Base-by-base conservation (phyloP, 2,797 vertebrate species). In the Spondyliosoma cantharus region DNA sequence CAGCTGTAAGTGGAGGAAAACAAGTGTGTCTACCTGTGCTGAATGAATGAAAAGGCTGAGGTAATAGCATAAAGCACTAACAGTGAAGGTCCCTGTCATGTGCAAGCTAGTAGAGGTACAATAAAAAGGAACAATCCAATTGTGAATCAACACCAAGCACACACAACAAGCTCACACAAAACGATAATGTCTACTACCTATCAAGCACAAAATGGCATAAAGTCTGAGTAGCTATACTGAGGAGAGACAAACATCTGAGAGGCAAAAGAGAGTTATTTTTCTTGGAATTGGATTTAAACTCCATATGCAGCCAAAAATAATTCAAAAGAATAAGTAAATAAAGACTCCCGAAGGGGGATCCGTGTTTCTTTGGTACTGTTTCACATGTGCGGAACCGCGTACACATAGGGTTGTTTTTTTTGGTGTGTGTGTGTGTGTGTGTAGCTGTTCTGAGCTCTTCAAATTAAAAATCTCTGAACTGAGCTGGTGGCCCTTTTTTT, bases 21-120 rank as follows among this genome's bases (percentile, higher is more conserved):
- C 15, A 72, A 37, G 8, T 37, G 37, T 48, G 27, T 59, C 17
- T 32, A 25, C 32, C 60, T 22, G 52, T 74, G 32, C 3, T 32
- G 48, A 65, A 71, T 52, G 9, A 66, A 71, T 67, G 24, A 48
- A 25, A 58, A 58, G 22, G 11, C 22, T 54, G 52, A 24, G 11
- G 22, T 15, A 14, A 15, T 15, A 16, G 9, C 53, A 64, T 52
- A 29, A 63, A 20, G 19, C 63, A 65, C 61, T n/a, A 62, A 49
- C 29, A 60, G 25, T 73, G 42, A 50, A 13, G 65, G 11, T 58
- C 1, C 1, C 37, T 53, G 25, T 27, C 53, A 46, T 66, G 24
- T 29, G 57, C 61, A 29, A 68, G 13, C 13, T 5, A 37, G 37
- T 37, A 7, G 59, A 42, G 49, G 29, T 62, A 4, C 42, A 2